A percentile compares a stretch with the other conserved stretches of the same genome.
Evolutionary conservation across 2,888 invertebrate genomes (phyloP).

Genomic region (Drosophila atroscutellata): DNA sequence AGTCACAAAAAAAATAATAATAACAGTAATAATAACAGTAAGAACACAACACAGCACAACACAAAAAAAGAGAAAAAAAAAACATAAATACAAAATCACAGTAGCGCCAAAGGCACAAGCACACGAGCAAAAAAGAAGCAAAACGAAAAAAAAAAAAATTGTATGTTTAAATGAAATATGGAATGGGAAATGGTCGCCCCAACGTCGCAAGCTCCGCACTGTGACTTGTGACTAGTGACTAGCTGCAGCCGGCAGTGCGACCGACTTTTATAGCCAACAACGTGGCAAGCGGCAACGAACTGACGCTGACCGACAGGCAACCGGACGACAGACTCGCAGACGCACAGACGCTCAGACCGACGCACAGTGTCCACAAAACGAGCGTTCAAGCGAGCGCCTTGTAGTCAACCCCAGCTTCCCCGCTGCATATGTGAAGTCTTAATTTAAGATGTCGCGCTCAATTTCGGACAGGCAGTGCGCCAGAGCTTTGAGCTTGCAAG

Average conservation of each 20-base stretch:
- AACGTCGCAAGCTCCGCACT: slow-evolving; percentile 55
- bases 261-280: slow-evolving; percentile 77
- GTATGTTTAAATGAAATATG: slow-evolving; percentile 42
- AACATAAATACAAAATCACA: slow-evolving; percentile 14
- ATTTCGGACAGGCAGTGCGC: neutral
- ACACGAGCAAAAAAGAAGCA: slow-evolving; percentile 19
- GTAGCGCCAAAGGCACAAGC: slow-evolving; percentile 11
- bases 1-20: slow-evolving; percentile 11
- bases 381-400: slow-evolving; percentile 6
- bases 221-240: slow-evolving; percentile 56
- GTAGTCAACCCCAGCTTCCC: neutral
- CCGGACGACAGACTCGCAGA: slow-evolving; percentile 1
- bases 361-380: neutral
- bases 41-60: slow-evolving; percentile 13
- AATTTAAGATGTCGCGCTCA: slow-evolving; percentile 15
- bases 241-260: slow-evolving; percentile 58
- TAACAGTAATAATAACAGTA: slow-evolving; percentile 17
- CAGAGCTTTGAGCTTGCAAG: slow-evolving; percentile 9
- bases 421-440: neutral
- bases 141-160: slow-evolving; percentile 6
- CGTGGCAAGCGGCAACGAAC: slow-evolving; percentile 34
- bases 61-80: slow-evolving; percentile 10
- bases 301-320: slow-evolving; percentile 26
- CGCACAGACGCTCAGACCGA: slow-evolving; percentile 1
- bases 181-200: slow-evolving; percentile 50